These are phyloP conservation scores for Drosophila carrolli DNA, from an alignment of 1,140 invertebrate genomes.

Conservation along the genomic window DNA sequence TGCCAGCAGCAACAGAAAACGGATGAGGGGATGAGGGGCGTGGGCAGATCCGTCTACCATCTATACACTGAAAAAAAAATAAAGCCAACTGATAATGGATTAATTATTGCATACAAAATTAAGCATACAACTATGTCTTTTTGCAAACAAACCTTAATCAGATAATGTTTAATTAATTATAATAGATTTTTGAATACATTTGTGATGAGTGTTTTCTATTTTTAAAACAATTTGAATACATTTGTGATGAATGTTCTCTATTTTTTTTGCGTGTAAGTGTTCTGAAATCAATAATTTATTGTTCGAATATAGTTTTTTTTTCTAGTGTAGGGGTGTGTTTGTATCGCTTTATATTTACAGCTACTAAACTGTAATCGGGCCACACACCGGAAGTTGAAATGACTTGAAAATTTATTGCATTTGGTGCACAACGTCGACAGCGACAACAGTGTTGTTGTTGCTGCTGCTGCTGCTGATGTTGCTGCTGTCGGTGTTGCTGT, in stretches of 20 bases:
- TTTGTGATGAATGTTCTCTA: too few relatives aligned
- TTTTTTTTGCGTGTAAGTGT: too few relatives aligned
- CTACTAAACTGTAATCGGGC: conserved; percentile 82
- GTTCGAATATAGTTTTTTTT: neutral
- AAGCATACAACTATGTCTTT: too few relatives aligned
- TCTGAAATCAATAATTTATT: too few relatives aligned
- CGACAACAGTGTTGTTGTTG: conserved; percentile 33
- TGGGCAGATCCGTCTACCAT: conserved; percentile 8
- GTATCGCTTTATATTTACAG: conserved; percentile 74
- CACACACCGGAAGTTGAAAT: conserved; percentile 82
- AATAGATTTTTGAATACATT: too few relatives aligned
- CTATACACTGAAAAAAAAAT: neutral
- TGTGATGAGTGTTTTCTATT: too few relatives aligned
- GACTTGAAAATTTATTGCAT: conserved; percentile 83
- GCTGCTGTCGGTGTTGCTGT: neutral
- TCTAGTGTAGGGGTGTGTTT: conserved; percentile 1
- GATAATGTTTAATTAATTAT: too few relatives aligned
- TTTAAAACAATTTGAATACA: too few relatives aligned
- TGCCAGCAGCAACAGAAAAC: conserved; percentile 1
- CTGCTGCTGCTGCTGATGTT: conserved; percentile 12
- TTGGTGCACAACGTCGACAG: conserved; percentile 55
- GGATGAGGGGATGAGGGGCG: neutral
- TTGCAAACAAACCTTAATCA: too few relatives aligned
- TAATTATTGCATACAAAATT: too few relatives aligned
- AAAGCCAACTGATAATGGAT: too few relatives aligned